Conservation (phyloP, 2,113 vertebrate species). For the Sigmodon hispidus region DNA sequence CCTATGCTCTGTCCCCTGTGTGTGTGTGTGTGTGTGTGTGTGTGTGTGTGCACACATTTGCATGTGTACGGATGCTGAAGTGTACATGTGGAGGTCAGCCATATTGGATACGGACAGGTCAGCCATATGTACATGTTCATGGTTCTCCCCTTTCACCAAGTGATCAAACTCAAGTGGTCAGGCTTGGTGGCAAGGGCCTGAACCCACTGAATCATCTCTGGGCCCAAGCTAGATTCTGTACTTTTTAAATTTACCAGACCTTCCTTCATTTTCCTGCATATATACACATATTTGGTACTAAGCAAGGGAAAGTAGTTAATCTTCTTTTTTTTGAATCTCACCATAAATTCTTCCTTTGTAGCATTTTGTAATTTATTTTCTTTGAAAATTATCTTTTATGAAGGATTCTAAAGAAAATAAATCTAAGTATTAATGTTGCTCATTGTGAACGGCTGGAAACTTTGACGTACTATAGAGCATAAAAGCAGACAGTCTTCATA, state of each 20-base stretch:
- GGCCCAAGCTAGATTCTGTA: conserved; percentile 43
- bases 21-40: neutral
- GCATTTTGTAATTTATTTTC: conserved; percentile 74
- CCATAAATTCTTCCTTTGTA: conserved; percentile 68
- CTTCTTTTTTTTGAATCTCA: conserved; percentile 39
- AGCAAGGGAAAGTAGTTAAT: conserved; percentile 46
- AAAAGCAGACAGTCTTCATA: conserved; percentile 73
- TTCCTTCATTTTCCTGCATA: neutral
- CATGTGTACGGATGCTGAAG: neutral
- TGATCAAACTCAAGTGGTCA: neutral
- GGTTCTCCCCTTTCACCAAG: neutral
- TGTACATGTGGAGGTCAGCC: neutral
- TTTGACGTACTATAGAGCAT: conserved; percentile 58
- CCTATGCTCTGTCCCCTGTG: no score
- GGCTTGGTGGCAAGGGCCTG: neutral
- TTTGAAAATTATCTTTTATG: conserved; percentile 73
- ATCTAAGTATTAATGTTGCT: conserved; percentile 75
- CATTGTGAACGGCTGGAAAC: conserved; percentile 59
- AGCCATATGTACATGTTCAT: neutral
- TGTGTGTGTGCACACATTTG: neutral
- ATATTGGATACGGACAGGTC: no score
- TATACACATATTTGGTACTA: neutral
- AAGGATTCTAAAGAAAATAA: conserved; percentile 70
- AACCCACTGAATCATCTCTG: neutral
- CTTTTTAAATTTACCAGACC: neutral